Base-by-base conservation (phyloP, 2,113 vertebrate species). In the Pteropus alecto region DNA sequence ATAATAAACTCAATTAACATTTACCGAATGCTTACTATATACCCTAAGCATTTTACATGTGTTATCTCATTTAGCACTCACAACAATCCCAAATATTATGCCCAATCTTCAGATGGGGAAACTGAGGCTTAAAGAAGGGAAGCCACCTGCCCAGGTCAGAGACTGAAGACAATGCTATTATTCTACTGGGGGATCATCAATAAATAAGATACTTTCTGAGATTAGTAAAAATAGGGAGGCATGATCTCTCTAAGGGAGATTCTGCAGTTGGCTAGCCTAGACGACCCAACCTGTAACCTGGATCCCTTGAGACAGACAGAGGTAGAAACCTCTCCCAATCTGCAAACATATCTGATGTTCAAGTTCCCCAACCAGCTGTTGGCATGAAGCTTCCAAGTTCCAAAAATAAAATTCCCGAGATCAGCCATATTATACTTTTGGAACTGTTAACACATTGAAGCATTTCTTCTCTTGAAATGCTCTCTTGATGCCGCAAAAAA, bases 391-490 rank as follows among this genome's bases (percentile, higher is more conserved):
- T 90, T 90, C 90, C 90, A 97, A 96, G 38, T 93, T 63, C 81
- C 95, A 96, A 96, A 97, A 95, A 94, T 94, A 97, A 96, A 92
- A 93, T 46, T 51, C 38, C 86, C 0, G 0, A 74, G 13, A 86
- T 90, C 84, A 96, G 93, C 77, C 77, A 94, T 38, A 76, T 96
- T 73, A 87, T 26, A 48, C 63, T 73, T 96, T 76, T 35, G 54
- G 70, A 81, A 96, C 70, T 43, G 84, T 15, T 87, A 65, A 96
- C 41, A 86, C 60, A 90, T 21, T 26, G 26, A 56, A 81, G 81
- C 22, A 92, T 94, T 93, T 94, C 95, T 97, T 92, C 54, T 92
- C 73, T 43, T 30, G 54, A 93, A 76, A 90, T 73, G 41, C 7
- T 28, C 78, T 85, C 87, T 83, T 76, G 10, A 83, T 73, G 5